A percentile compares a stretch with the other conserved stretches of the same genome.
phyloP scores from a whole-genome alignment of 2,888 invertebrate species.

The Brenthis hecate region DNA sequence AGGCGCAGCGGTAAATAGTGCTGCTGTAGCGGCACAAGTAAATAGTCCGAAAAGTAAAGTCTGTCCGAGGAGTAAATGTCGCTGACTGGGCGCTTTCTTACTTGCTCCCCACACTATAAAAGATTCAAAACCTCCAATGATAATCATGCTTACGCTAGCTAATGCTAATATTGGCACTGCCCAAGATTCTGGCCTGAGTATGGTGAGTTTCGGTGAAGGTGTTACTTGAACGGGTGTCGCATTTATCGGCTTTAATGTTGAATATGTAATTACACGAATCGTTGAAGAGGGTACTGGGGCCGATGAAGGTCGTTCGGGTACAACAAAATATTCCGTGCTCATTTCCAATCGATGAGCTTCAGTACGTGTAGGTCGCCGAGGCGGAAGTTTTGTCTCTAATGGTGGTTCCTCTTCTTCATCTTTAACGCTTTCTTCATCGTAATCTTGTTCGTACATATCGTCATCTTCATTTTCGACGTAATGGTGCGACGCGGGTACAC shows the following conservation, averaged over 20 bases:
- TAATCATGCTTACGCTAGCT: constrained; percentile 91
- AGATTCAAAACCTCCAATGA: constrained; percentile 93
- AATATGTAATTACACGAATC: constrained; percentile 57
- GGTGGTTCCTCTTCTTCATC: constrained; percentile 52
- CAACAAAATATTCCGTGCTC: constrained; percentile 92
- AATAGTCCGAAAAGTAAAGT: constrained; percentile 92
- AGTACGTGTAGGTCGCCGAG: constrained; percentile 67
- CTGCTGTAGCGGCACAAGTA: constrained; percentile 90
- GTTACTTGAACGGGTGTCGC: constrained; percentile 49
- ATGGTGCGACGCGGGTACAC: constrained; percentile 54
- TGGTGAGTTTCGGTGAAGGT: constrained; percentile 54
- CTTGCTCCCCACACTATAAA: constrained; percentile 92
- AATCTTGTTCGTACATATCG: constrained; percentile 63
- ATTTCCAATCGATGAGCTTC: constrained; percentile 86
- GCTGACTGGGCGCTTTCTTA: constrained; percentile 90
- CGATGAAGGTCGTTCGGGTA: constrained; percentile 82
- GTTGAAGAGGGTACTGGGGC: constrained; percentile 58
- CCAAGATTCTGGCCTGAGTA: constrained; percentile 91
- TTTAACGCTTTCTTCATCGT: constrained; percentile 57
- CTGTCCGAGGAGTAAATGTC: constrained; percentile 93
- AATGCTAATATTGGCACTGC: constrained; percentile 93
- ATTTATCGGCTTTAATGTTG: constrained; percentile 54
- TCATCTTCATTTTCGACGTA: constrained; percentile 62
- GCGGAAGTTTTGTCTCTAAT: constrained; percentile 56
- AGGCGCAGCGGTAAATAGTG: constrained; percentile 89